Conservation (phyloP, 2,797 vertebrate genomes). For the Myotis myotis region DNA sequence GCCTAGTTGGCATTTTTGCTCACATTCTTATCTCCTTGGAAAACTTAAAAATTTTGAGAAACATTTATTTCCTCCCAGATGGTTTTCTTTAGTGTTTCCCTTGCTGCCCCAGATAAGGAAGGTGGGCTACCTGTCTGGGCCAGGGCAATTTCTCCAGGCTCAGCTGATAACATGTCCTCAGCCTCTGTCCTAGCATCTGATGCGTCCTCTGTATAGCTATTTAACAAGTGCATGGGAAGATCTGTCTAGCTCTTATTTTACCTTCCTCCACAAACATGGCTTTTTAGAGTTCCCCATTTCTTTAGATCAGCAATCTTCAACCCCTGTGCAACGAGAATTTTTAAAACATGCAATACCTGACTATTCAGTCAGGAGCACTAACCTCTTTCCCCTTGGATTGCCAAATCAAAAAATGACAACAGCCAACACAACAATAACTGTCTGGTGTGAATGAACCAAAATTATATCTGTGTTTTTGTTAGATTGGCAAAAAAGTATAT, state of each 20-base stretch:
- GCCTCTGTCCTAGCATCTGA: too few species aligned
- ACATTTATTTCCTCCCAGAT: not conserved
- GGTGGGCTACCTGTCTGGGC: fast-evolving
- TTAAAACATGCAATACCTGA: not conserved
- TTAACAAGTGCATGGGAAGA: not conserved
- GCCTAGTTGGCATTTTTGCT: not conserved
- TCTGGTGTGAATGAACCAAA: not conserved
- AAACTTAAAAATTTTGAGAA: not conserved
- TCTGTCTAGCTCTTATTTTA: not conserved
- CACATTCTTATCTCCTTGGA: not conserved
- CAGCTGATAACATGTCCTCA: not conserved
- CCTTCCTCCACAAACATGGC: not conserved
- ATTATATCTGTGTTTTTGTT: not conserved
- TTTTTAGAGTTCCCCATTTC: not conserved
- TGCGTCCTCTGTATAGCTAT: too few species aligned
- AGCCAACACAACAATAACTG: not conserved
- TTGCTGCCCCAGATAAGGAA: not conserved
- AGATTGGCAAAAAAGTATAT: not conserved
- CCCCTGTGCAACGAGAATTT: not conserved
- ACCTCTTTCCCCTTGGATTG: not conserved
- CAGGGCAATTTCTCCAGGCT: not conserved
- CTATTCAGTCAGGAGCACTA: not conserved
- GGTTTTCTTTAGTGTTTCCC: not conserved
- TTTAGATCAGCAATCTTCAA: not conserved
- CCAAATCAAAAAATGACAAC: not conserved